Evolutionary conservation across 2,113 vertebrate genomes (phyloP).

Genomic region (Menura novaehollandiae): DNA sequence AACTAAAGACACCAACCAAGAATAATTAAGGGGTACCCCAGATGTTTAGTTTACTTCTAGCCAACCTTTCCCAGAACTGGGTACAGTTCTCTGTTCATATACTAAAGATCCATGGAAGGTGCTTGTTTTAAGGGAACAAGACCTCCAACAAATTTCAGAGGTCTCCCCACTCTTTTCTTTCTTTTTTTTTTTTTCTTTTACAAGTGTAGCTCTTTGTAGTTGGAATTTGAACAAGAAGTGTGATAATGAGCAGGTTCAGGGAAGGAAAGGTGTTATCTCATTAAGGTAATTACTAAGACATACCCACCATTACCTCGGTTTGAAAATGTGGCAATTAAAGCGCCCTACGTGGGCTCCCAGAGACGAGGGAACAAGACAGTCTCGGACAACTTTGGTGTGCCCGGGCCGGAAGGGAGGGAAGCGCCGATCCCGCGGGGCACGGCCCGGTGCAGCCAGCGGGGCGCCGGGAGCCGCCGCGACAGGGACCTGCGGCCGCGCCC

Average conservation of each 20-base stretch:
- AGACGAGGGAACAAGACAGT: slow-evolving; percentile 84
- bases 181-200: slow-evolving; percentile 12
- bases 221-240: slow-evolving; percentile 85
- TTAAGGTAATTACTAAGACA: slow-evolving; percentile 99
- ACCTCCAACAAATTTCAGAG: slow-evolving; percentile 68
- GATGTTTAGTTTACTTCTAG: slow-evolving; percentile 79
- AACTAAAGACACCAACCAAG: slow-evolving; percentile 81
- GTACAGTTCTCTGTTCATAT: slow-evolving; percentile 26
- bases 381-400: slow-evolving; percentile 80
- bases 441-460: background rate
- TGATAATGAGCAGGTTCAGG: slow-evolving; percentile 96
- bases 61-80: slow-evolving; percentile 58
- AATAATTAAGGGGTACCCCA: slow-evolving; percentile 85
- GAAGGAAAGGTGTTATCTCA: slow-evolving; percentile 96
- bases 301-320: slow-evolving; percentile 89
- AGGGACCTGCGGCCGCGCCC: background rate
- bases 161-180: background rate
- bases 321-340: slow-evolving; percentile 98
- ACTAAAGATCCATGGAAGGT: slow-evolving; percentile 46
- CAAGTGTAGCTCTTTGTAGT: slow-evolving; percentile 76
- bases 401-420: slow-evolving; percentile 77
- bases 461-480: background rate
- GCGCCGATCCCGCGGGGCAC: background rate
- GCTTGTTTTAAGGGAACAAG: slow-evolving; percentile 58
- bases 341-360: slow-evolving; percentile 83